Evolutionary conservation across 2,113 vertebrate species (phyloP), one percentile per base, ranked within the genome.

Genomic region (Dasyprocta punctata): DNA sequence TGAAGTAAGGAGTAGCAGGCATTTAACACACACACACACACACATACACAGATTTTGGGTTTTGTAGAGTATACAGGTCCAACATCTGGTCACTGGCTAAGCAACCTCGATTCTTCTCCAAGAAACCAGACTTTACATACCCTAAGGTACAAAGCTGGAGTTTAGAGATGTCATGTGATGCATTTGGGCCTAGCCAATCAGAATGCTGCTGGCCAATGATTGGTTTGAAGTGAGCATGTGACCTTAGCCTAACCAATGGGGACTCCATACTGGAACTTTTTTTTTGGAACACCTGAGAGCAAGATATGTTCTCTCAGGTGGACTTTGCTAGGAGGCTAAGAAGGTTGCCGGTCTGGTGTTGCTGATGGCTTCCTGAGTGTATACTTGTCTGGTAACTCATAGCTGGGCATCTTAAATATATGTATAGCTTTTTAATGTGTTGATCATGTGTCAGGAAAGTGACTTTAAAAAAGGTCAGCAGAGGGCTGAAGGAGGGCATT

Each of bases 401-500:
- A 65, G 71, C 44, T 16, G 75, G n/a, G 20, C 12, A 38, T 4
- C 12, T 17, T 81, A 22, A 38, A 13, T 44, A 13, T 44, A 36
- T 26, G 9, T 19, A 19, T 30, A 73, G 38, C 20, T 71, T 47
- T 69, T 30, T 30, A 56, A 11, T 28, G 3, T 41, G 67, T n/a
- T 11, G 5, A 24, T 28, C 22, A 61, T 2, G 36, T 14, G 36
- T 65, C 41, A 9, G 17, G 38, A 19, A n/a, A 84, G 14, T 8
- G 71, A 7, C 41, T 36, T 56, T 54, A 11, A 41, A 41, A 41
- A 9, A 38, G 22, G 30, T 33, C n/a, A 6, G 7, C 19, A 4
- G 1, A 36, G 8, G 41, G 19, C 24, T 17, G 14, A 3, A 0
- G 0, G 36, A 1, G 13, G 16, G 28, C 63, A 4, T 28, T 38